Evolutionary conservation across 2,797 vertebrate species (phyloP).

Genomic region (Rhinophrynus dorsalis): DNA sequence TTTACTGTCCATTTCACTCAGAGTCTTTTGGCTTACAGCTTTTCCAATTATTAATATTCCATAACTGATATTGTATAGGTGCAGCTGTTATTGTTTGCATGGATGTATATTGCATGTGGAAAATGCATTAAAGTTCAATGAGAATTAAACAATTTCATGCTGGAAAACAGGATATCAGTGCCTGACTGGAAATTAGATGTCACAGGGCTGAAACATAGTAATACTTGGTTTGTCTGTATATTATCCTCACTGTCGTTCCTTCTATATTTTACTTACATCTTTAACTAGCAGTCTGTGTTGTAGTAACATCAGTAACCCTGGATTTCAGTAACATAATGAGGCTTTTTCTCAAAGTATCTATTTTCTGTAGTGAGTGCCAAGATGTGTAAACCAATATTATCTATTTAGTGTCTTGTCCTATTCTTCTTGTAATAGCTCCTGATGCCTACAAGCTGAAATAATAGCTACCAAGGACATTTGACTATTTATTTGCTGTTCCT

Average conservation of each 20-base stretch:
- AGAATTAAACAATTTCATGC: too few relatives aligned
- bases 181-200: not conserved
- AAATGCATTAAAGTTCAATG: too few relatives aligned
- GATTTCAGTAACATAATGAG: slow-evolving; percentile 42
- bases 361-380: slow-evolving; percentile 44
- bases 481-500: slow-evolving; percentile 47
- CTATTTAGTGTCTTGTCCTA: slow-evolving; percentile 41
- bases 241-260: not conserved
- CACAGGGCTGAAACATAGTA: not conserved
- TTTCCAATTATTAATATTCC: too few relatives aligned
- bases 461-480: slow-evolving; percentile 45
- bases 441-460: slow-evolving; percentile 47
- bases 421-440: slow-evolving; percentile 12
- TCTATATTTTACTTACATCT: slow-evolving; percentile 35
- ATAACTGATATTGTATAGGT: too few relatives aligned
- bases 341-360: slow-evolving; percentile 45
- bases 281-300: slow-evolving; percentile 34
- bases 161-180: not conserved
- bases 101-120: too few relatives aligned
- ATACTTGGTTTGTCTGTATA: too few relatives aligned
- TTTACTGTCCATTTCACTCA: too few relatives aligned
- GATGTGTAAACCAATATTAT: slow-evolving; percentile 48
- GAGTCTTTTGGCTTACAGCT: too few relatives aligned
- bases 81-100: too few relatives aligned
- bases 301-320: slow-evolving; percentile 40